These are phyloP conservation scores for Drosophila saltans DNA, from an alignment of 1,140 invertebrate species.

Conservation along the genomic window DNA sequence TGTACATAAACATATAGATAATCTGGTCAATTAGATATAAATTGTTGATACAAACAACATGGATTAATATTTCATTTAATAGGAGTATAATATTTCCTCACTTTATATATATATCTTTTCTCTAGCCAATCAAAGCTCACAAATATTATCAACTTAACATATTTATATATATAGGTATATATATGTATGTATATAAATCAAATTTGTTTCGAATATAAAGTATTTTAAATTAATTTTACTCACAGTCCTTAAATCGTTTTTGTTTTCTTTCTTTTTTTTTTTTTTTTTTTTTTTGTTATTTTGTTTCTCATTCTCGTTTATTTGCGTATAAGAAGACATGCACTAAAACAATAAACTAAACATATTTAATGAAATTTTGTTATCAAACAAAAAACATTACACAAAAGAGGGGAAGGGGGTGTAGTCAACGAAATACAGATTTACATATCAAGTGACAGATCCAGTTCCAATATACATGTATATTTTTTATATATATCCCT, in stretches of 20 bases:
- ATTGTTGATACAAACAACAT: constrained; percentile 13
- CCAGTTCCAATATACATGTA: not conserved
- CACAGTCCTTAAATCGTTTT: constrained; percentile 43
- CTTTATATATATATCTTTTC: not conserved
- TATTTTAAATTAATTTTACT: constrained; percentile 49
- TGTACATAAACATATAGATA: constrained; percentile 9
- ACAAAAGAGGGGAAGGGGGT: constrained; percentile 1
- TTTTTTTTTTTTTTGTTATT: constrained; percentile 8
- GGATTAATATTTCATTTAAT: not conserved
- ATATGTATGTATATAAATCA: constrained; percentile 15
- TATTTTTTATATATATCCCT: not conserved
- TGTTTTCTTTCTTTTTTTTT: constrained; percentile 28
- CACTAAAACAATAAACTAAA: constrained; percentile 52
- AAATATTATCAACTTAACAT: not conserved
- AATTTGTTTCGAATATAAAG: constrained; percentile 38
- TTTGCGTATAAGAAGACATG: constrained; percentile 33
- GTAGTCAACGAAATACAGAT: not conserved
- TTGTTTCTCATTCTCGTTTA: constrained; percentile 25
- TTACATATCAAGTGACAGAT: not conserved
- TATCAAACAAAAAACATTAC: constrained; percentile 35
- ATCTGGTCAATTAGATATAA: constrained; percentile 13
- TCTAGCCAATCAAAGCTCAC: constrained; percentile 1
- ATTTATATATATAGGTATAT: too few relatives aligned
- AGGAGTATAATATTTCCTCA: not conserved
- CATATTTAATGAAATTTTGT: constrained; percentile 24